Evolutionary conservation across 1,140 invertebrate genomes (phyloP).

Genomic region (Drosophila mojavensis): DNA sequence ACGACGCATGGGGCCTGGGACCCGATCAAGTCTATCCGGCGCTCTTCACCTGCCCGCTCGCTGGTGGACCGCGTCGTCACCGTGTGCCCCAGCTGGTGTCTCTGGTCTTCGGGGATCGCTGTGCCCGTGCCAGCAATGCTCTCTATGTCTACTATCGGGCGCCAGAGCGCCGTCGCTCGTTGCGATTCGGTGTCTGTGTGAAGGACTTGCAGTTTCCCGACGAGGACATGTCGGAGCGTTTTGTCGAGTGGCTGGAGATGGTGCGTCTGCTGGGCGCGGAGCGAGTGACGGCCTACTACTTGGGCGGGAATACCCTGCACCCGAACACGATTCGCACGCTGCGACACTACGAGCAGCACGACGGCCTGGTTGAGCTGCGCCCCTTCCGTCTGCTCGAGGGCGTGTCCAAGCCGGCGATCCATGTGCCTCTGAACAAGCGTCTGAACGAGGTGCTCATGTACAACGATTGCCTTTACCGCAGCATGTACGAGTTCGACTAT

Average conservation of each 20-base stretch:
- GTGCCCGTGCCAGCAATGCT: slow-evolving; percentile 92
- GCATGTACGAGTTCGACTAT: slow-evolving; percentile 95
- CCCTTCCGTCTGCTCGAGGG: slow-evolving; percentile 89
- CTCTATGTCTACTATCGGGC: slow-evolving; percentile 89
- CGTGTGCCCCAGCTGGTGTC: slow-evolving; percentile 52
- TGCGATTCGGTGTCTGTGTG: slow-evolving; percentile 95
- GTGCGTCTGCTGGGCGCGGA: slow-evolving; percentile 93
- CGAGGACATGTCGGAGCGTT: slow-evolving; percentile 92
- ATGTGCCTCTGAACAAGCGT: slow-evolving; percentile 91
- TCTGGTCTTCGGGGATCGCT: slow-evolving; percentile 87
- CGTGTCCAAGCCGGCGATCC: slow-evolving; percentile 90
- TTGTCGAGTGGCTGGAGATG: slow-evolving; percentile 97
- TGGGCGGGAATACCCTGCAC: slow-evolving; percentile 83
- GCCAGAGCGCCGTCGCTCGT: slow-evolving; percentile 83
- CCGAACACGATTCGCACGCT: slow-evolving; percentile 84
- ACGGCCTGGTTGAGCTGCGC: slow-evolving; percentile 90
- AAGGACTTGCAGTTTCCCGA: slow-evolving; percentile 95
- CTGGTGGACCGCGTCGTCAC: slow-evolving; percentile 57
- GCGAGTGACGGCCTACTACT: slow-evolving; percentile 94
- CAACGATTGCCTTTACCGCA: slow-evolving; percentile 97
- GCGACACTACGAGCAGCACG: slow-evolving; percentile 88
- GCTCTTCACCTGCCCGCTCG: slow-evolving; percentile 91
- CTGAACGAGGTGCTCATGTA: slow-evolving; percentile 97
- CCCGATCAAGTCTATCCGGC: slow-evolving; percentile 92
- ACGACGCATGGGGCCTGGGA: slow-evolving; percentile 94